phyloP scores from a whole-genome alignment of 2,113 vertebrate genomes.

The Spilogale gracilis region DNA sequence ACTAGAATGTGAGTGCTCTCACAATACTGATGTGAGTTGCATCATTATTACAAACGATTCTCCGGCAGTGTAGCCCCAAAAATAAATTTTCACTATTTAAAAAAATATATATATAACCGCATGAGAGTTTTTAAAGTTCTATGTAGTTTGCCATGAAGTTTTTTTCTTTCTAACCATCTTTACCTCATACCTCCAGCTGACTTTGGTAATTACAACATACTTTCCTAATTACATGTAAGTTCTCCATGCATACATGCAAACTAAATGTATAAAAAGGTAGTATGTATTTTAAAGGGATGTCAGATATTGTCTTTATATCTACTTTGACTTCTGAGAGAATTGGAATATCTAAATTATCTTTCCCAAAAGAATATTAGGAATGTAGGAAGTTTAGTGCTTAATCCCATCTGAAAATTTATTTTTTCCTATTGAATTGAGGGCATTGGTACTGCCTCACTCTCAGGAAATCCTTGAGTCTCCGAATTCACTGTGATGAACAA shows the following conservation, averaged over 20 bases:
- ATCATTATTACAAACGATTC: constrained; percentile 40
- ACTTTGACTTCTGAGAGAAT: constrained; percentile 11
- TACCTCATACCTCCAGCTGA: not conserved
- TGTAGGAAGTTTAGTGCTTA: constrained; percentile 21
- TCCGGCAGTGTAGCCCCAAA: not conserved
- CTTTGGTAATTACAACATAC: constrained; percentile 33
- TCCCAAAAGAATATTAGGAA: constrained; percentile 48
- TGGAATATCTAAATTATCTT: constrained; percentile 61
- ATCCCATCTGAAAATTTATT: constrained; percentile 36
- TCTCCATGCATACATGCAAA: constrained; percentile 15
- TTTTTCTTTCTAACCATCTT: constrained; percentile 41
- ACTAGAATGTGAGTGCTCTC: not conserved
- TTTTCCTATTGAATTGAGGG: constrained; percentile 22
- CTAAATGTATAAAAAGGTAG: constrained; percentile 16
- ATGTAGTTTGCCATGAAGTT: not conserved
- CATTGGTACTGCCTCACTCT: not conserved
- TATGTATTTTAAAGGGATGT: constrained; percentile 32
- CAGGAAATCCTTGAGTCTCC: constrained; percentile 31
- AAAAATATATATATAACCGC: no score
- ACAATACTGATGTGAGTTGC: not conserved
- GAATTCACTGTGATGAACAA: constrained; percentile 44
- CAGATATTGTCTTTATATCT: constrained; percentile 32
- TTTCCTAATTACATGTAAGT: constrained; percentile 41
- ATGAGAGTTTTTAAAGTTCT: not conserved
- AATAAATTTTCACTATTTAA: not conserved